Evolutionary conservation across 2,113 vertebrate species (phyloP).

Genomic region (Calypte anna): DNA sequence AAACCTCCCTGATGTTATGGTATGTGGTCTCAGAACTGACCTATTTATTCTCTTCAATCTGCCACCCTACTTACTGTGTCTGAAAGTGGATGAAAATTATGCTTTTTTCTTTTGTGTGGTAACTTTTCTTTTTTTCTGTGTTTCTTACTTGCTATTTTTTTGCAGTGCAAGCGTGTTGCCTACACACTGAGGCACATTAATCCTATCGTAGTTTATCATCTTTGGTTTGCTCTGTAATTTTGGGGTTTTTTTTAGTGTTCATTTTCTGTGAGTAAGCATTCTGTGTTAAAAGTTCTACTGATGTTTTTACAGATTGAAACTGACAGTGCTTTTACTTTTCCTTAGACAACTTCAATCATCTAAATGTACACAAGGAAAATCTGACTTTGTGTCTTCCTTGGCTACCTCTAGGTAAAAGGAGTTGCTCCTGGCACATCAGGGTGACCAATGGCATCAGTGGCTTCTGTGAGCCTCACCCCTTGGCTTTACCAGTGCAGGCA

Average conservation of each 20-base stretch:
- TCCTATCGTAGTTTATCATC: background rate
- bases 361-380: background rate
- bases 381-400: background rate
- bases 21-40: background rate
- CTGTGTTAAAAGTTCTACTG: background rate
- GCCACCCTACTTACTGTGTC: background rate
- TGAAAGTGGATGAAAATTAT: background rate
- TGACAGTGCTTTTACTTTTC: background rate
- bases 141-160: background rate
- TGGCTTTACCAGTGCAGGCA: background rate
- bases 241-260: background rate
- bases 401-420: background rate
- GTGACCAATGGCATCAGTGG: background rate
- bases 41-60: background rate
- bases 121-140: background rate
- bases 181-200: background rate
- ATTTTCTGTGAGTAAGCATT: background rate
- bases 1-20: background rate
- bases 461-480: background rate
- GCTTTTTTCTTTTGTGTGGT: background rate
- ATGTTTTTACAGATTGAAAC: background rate
- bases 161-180: background rate
- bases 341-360: background rate
- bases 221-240: background rate
- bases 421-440: background rate